Base-by-base conservation (phyloP, 2,888 invertebrate species). In the Flexamia atlantica region DNA sequence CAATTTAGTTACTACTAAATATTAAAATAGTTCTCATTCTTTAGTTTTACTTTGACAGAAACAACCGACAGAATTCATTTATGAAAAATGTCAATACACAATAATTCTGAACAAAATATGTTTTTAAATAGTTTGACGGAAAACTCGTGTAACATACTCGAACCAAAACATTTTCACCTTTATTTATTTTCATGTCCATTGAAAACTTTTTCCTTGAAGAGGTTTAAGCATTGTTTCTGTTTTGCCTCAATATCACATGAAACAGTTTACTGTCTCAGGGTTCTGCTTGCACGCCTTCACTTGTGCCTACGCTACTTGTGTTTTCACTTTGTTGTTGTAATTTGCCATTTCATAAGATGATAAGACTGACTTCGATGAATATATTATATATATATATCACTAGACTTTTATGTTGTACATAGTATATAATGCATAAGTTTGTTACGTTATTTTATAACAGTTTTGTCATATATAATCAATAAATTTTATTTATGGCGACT, bases 401-500 rank as follows among this genome's bases (percentile, higher is more conserved):
- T 82, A 82, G 32, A 83, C 60, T 74, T 83, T 83, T 83, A 74
- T 57, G 36, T 83, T 83, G 82, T 83, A 83, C 36, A 83, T 74
- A 74, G 74, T 83, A 74, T 82, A 53, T 82, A 53, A 57, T 74
- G 70, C 74, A 53, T 57, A 74, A 83, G 60, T 72, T 83, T 83
- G 82, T 83, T 83, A 83, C 74, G 82, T 83, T 83, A 79, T 79
- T 83, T 83, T 74, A 83, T 74, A 83, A 70, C 82, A 74, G 82
- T 83, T 83, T 83, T 83, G 82, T 83, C 82, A 40, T 83, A 83
- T 83, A 79, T 79, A 79, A 79, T 79, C 79, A 79, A 79, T 79
- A 79, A 79, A 79, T 50, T 79, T 79, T 79, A 79, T 79, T 53
- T 79, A 79, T 53, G 57, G 79, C 79, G 79, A 57, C 79, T 79